phyloP scores from a whole-genome alignment of 2,113 vertebrate genomes.

The Pollachius pollachius region DNA sequence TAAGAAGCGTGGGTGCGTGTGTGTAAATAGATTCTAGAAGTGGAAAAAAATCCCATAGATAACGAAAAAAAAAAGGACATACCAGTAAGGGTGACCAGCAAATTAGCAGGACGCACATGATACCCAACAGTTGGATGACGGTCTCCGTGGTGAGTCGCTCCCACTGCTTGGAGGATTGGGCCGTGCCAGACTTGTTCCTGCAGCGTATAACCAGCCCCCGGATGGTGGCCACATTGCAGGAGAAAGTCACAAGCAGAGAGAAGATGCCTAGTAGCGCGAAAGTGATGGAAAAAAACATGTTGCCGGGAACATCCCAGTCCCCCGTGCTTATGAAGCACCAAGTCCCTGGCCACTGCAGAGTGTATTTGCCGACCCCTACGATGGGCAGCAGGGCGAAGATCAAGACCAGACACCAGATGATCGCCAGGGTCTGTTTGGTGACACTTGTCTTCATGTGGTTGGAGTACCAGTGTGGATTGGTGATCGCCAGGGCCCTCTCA shows the following conservation, averaged over 20 bases:
- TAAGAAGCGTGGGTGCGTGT: neutral
- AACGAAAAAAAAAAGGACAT: slow-evolving; percentile 43
- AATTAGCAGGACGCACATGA: slow-evolving; percentile 89
- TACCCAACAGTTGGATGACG: slow-evolving; percentile 89
- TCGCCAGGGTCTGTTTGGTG: slow-evolving; percentile 74
- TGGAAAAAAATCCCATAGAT: no score
- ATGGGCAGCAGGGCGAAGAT: slow-evolving; percentile 86
- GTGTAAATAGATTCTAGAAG: no score
- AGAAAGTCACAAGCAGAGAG: slow-evolving; percentile 82
- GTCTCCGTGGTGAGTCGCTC: slow-evolving; percentile 91
- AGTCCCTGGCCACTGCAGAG: slow-evolving; percentile 91
- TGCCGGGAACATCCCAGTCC: slow-evolving; percentile 59
- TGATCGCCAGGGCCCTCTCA: slow-evolving; percentile 88
- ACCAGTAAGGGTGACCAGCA: slow-evolving; percentile 97
- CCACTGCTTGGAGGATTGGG: slow-evolving; percentile 82
- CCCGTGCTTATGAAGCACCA: slow-evolving; percentile 93
- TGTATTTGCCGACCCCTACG: slow-evolving; percentile 82
- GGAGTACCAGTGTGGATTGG: slow-evolving; percentile 90
- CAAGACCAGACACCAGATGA: slow-evolving; percentile 78
- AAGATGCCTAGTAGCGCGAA: slow-evolving; percentile 86
- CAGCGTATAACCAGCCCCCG: slow-evolving; percentile 83
- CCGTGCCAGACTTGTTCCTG: slow-evolving; percentile 69
- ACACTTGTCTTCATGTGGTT: slow-evolving; percentile 85
- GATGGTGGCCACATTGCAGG: slow-evolving; percentile 90
- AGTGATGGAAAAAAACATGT: slow-evolving; percentile 80